Conservation (phyloP, 2,113 vertebrate genomes). For the Rattus rattus region DNA sequence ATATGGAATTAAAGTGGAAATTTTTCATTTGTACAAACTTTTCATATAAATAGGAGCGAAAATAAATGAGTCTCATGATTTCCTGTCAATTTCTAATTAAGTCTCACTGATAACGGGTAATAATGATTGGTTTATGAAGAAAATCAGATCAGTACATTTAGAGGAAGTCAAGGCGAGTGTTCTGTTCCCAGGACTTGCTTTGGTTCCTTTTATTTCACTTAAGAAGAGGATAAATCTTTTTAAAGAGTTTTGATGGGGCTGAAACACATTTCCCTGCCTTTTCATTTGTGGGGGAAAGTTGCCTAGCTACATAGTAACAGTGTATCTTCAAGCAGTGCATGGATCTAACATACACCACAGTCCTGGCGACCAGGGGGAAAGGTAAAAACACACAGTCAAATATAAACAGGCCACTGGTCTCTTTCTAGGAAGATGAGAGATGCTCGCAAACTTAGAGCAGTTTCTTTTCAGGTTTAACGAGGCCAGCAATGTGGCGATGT, state of each 20-base stretch:
- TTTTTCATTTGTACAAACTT: not conserved
- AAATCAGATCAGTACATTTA: not conserved
- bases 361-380: not conserved
- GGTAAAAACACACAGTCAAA: not conserved
- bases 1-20: not conserved
- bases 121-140: not conserved
- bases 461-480: not conserved
- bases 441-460: not conserved
- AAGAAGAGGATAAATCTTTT: not conserved
- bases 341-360: not conserved
- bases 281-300: too few species aligned
- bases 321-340: not conserved
- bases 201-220: not conserved
- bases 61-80: not conserved
- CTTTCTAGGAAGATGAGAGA: not conserved
- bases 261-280: not conserved
- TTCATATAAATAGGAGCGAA: not conserved
- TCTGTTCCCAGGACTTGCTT: not conserved
- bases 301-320: fast-evolving
- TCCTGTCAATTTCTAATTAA: not conserved
- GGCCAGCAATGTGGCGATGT: not conserved
- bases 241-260: not conserved
- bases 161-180: not conserved
- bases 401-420: not conserved
- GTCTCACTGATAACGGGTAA: not conserved